Conservation (phyloP, 2,113 vertebrate species). For the Rhabdornis inornatus region DNA sequence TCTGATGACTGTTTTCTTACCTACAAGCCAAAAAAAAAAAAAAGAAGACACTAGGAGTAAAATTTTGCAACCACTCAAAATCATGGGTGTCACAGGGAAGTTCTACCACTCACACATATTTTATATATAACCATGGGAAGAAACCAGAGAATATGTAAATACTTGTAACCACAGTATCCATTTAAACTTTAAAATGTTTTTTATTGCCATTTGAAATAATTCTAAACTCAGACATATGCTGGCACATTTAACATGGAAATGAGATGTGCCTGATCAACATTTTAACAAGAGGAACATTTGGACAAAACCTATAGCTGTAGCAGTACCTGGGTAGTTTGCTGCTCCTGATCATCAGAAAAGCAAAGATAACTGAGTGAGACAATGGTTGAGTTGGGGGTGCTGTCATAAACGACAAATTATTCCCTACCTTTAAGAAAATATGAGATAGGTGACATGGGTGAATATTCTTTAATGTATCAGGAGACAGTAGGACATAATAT, state of each 20-base stretch:
- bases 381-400: not conserved
- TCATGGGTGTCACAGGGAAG: not conserved
- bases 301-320: not conserved
- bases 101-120: not conserved
- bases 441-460: not conserved
- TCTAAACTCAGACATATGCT: not conserved
- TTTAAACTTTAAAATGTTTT: not conserved
- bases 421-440: conserved; percentile 19
- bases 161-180: conserved; percentile 9
- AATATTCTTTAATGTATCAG: conserved; percentile 33
- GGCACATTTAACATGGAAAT: not conserved
- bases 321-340: not conserved
- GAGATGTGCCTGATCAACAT: not conserved
- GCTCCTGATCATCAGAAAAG: not conserved
- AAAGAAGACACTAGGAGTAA: not conserved
- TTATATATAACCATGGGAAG: conserved; percentile 1
- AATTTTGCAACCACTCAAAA: not conserved
- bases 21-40: not conserved
- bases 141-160: conserved; percentile 11
- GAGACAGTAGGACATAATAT: not conserved
- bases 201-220: not conserved
- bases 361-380: not conserved
- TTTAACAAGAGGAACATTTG: not conserved
- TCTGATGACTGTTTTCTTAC: conserved; percentile 15
- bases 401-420: conserved; percentile 11